These are phyloP conservation scores for Pomacea canaliculata DNA, from an alignment of 2,888 invertebrate species.

Conservation along the genomic window DNA sequence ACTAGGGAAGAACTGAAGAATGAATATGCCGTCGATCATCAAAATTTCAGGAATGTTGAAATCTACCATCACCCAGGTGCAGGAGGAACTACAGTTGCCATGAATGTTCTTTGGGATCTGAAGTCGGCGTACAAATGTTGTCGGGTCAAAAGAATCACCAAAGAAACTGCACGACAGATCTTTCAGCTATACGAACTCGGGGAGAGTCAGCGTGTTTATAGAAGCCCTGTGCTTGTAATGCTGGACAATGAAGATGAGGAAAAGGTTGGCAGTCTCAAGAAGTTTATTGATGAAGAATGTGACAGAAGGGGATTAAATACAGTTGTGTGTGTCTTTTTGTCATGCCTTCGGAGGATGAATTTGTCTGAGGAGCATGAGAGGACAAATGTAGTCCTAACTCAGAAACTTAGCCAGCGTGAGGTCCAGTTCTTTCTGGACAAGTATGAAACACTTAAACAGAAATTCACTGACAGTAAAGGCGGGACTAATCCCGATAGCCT, in stretches of 20 bases:
- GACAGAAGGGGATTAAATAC: slow-evolving; percentile 3
- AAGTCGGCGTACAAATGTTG: slow-evolving; percentile 44
- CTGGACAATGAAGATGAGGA: slow-evolving; percentile 50
- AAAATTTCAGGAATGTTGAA: slow-evolving; percentile 36
- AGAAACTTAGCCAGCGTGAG: slow-evolving; percentile 41
- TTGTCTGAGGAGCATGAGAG: slow-evolving; percentile 21
- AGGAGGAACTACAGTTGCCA: slow-evolving; percentile 54
- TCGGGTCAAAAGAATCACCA: slow-evolving; percentile 42
- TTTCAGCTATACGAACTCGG: slow-evolving; percentile 37
- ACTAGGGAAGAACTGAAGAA: slow-evolving; percentile 31
- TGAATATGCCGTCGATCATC: slow-evolving; percentile 14
- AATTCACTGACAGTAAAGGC: slow-evolving; percentile 8
- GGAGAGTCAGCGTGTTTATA: slow-evolving; percentile 20
- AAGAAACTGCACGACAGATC: slow-evolving; percentile 43
- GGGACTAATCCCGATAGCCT: slow-evolving; percentile 43
- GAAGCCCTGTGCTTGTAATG: slow-evolving; percentile 47
- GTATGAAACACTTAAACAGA: slow-evolving; percentile 34
- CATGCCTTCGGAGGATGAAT: slow-evolving; percentile 24
- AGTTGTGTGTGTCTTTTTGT: slow-evolving; percentile 25
- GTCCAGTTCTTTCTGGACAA: slow-evolving; percentile 45
- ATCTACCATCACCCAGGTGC: slow-evolving; percentile 56
- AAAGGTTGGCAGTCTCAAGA: slow-evolving; percentile 28
- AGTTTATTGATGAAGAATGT: slow-evolving; percentile 34
- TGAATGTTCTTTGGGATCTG: slow-evolving; percentile 51
- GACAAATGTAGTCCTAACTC: slow-evolving; percentile 26